Evolutionary conservation across 2,888 invertebrate genomes (phyloP), one percentile per base, ranked within the genome.

Genomic region (Andrena haemorrhoa): DNA sequence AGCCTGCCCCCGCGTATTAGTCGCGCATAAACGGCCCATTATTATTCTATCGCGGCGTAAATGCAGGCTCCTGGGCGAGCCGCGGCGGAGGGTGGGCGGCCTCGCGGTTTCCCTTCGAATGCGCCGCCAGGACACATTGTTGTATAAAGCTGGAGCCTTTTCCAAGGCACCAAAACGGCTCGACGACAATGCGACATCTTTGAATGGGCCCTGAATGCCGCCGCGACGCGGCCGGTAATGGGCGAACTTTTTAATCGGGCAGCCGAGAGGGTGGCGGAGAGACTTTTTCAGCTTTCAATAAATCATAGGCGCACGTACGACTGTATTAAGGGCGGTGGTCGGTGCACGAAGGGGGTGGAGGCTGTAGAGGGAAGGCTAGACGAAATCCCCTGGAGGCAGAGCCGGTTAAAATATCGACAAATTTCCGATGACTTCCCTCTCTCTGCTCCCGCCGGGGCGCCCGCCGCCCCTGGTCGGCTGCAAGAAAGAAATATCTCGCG

Each of bases 221-320:
- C 79, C 60, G 73, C 83, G 73, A 66, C 82, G 77, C 81, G 83
- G 69, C 79, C 85, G 86, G 86, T 90, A 90, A 90, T 90, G 90
- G 90, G 88, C 86, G 84, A 89, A 90, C 89, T 90, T 91, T 90
- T 90, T 90, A 87, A 89, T 90, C 89, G 89, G 72, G 72, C 81
- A 58, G 33, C 72, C 66, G 84, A 65, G 64, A 65, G 75, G 64
- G 76, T 23, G 83, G 31, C 64, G 68, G 73, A 69, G 60, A 49
- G 79, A 84, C 23, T 70, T 75, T 83, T 82, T 49, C 71, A 69
- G 87, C 87, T 90, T 89, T 90, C 90, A 90, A 91, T 91, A 91
- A 91, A 90, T 90, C 89, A 90, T 89, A 88, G 88, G 76, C 78
- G 79, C 73, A 77, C 84, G 82, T 81, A 80, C 75, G 84, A 79